Evolutionary conservation across 1,140 invertebrate genomes (phyloP).

Genomic region (Drosophila santomea): DNA sequence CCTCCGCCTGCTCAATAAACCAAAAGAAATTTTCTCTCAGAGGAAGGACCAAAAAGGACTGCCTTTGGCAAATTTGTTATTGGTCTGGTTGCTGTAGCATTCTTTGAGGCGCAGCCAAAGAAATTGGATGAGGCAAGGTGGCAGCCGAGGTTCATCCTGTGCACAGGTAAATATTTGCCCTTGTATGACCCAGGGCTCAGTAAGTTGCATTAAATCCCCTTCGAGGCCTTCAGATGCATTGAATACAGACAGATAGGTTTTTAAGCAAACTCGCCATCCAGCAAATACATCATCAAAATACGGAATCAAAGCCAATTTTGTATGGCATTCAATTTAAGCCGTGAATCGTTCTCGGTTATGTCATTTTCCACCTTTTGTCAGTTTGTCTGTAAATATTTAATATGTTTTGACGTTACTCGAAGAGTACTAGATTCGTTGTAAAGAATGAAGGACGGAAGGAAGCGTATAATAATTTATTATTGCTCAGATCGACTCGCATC

Average conservation of each 20-base stretch:
- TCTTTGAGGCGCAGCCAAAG: slow-evolving; percentile 25
- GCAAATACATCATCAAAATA: not conserved
- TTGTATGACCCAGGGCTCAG: slow-evolving; percentile 23
- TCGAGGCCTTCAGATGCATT: not conserved
- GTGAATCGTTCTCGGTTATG: not conserved
- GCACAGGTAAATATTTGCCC: slow-evolving; percentile 35
- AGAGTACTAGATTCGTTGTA: too few species aligned
- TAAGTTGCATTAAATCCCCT: slow-evolving; percentile 7
- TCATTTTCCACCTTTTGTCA: not conserved
- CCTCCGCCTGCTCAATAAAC: slow-evolving; percentile 8
- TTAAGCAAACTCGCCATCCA: not conserved
- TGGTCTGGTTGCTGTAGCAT: slow-evolving; percentile 6
- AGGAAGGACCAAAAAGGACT: slow-evolving; percentile 3
- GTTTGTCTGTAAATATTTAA: slow-evolving; percentile 42
- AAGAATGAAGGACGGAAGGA: too few species aligned
- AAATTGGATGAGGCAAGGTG: slow-evolving; percentile 30
- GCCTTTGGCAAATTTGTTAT: slow-evolving; percentile 42
- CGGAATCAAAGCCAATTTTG: slow-evolving; percentile 4
- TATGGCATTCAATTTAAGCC: not conserved
- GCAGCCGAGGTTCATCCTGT: slow-evolving; percentile 18
- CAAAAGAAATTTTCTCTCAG: slow-evolving; percentile 26
- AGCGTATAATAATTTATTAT: too few species aligned
- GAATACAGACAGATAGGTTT: not conserved
- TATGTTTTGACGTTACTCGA: slow-evolving; percentile 11
- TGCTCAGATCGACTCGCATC: too few species aligned